These are phyloP conservation scores for Porites australiensis DNA, from an alignment of 64 coral and sea anemone genomes.

Conservation along the genomic window DNA sequence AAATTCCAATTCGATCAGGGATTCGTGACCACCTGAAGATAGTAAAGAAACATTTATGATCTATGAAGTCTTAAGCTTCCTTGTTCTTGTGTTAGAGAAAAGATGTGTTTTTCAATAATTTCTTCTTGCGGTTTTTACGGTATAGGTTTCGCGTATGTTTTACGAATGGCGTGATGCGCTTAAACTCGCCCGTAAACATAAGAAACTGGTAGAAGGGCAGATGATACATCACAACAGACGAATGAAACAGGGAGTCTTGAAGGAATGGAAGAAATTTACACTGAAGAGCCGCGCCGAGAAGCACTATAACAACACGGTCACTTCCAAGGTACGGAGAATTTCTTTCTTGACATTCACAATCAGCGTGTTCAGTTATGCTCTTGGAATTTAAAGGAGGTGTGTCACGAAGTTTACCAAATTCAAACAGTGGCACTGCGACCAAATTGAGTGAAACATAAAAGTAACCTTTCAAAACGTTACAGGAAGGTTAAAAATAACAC, in stretches of 20 bases:
- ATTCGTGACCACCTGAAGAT: too few relatives aligned
- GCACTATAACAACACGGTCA: slow-evolving; percentile 55
- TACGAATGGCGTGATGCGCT: slow-evolving; percentile 67
- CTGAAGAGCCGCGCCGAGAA: slow-evolving; percentile 68
- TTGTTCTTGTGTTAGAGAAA: too few relatives aligned
- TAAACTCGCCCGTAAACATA: slow-evolving; percentile 57
- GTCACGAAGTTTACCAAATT: too few relatives aligned
- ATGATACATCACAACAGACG: slow-evolving; percentile 76
- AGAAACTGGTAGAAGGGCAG: slow-evolving; percentile 63
- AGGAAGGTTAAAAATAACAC: too few relatives aligned
- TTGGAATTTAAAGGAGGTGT: too few relatives aligned
- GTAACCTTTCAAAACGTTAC: too few relatives aligned
- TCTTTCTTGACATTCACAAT: neutral
- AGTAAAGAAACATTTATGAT: too few relatives aligned
- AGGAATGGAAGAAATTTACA: slow-evolving; percentile 68
- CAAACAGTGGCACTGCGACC: too few relatives aligned
- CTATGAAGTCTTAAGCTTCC: too few relatives aligned
- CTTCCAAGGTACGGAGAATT: slow-evolving; percentile 32
- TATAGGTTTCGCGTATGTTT: slow-evolving; percentile 77
- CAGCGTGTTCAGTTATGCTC: too few relatives aligned
- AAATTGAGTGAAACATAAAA: too few relatives aligned
- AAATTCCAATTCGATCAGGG: too few relatives aligned
- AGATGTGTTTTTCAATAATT: neutral
- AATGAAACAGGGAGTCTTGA: slow-evolving; percentile 68
- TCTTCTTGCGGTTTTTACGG: neutral